Base-by-base conservation (phyloP, 2,113 vertebrate species). In the Hemiprocne comata region DNA sequence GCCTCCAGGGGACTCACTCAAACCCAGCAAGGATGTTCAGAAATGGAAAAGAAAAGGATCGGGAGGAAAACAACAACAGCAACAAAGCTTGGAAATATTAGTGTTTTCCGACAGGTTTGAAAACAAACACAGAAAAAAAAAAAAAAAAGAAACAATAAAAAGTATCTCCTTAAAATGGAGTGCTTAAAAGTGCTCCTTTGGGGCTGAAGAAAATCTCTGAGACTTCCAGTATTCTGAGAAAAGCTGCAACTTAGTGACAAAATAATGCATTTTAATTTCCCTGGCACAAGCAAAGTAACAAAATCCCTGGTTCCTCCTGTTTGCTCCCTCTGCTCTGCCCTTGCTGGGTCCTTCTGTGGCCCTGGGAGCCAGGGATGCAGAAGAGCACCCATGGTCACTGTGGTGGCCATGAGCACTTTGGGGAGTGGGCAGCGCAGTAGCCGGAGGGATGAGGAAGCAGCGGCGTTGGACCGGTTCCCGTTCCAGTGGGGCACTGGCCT, bases 141-240 rank as follows among this genome's bases (percentile, higher is more conserved):
- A 23, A 44, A 29, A 54, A 25, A 48, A 48, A 14, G 25, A 38
- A 26, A 46, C 21, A 28, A 2, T 11, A 93, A 92, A 67, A 76
- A 83, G 28, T 24, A 48, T 46, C 87, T 93, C 46, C 87, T 93
- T 89, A 85, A 89, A 94, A 76, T 17, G 85, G 79, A 89, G 71
- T 91, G 95, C 93, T 96, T 95, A 71, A 77, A 95, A 90, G 71
- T 81, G 64, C n/a, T 95, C 96, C 94, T 95, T 55, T 93, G 96
- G 95, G 96, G 94, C 87, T 91, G 90, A 34, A 83, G 67, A 77
- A 85, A 91, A 95, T 87, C 46, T 94, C 85, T 48, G 87, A 48
- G 81, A 55, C 79, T 94, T 88, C 66, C 12, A 17, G 20, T 85
- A 33, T 93, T 94, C 81, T 73, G 78, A 93, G 90, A 89, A 88